phyloP scores from a whole-genome alignment of 92 coral and sea anemone species.

The Siderastrea siderea region DNA sequence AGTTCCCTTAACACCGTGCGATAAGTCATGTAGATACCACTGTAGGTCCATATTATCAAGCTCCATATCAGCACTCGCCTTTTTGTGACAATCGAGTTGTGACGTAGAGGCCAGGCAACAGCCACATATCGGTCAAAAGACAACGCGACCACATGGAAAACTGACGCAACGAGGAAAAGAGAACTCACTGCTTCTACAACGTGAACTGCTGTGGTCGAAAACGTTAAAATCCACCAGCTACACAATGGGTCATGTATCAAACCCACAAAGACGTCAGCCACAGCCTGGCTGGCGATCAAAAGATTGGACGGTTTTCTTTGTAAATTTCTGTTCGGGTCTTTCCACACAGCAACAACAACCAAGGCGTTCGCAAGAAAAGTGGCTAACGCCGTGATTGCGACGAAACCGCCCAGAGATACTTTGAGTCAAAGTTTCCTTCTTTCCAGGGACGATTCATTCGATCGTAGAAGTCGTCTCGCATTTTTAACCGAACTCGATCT shows the following conservation, averaged over 20 bases:
- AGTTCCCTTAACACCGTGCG: slow-evolving; percentile 57
- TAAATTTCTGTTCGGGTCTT: slow-evolving; percentile 78
- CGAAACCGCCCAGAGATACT: slow-evolving; percentile 56
- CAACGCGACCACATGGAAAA: slow-evolving; percentile 72
- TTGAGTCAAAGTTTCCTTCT: slow-evolving; percentile 50
- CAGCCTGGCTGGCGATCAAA: slow-evolving; percentile 80
- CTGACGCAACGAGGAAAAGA: slow-evolving; percentile 75
- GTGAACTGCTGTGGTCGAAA: slow-evolving; percentile 37
- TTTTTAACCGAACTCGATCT: neutral
- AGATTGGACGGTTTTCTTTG: slow-evolving; percentile 72
- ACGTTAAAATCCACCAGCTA: slow-evolving; percentile 83
- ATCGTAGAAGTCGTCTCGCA: neutral
- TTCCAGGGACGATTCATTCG: slow-evolving; percentile 40
- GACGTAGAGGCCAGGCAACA: slow-evolving; percentile 70
- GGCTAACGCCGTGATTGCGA: slow-evolving; percentile 37
- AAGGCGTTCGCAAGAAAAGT: slow-evolving; percentile 63
- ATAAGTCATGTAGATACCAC: slow-evolving; percentile 69
- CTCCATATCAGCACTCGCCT: slow-evolving; percentile 36
- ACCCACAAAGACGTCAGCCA: slow-evolving; percentile 85
- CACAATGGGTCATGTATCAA: slow-evolving; percentile 70
- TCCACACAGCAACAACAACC: slow-evolving; percentile 75
- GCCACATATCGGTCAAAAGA: slow-evolving; percentile 82
- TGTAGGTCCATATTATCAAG: slow-evolving; percentile 65
- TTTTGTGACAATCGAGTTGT: slow-evolving; percentile 60
- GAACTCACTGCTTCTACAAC: slow-evolving; percentile 74